Evolutionary conservation across 92 coral and sea anemone genomes (phyloP), one percentile per base, ranked within the genome.

Genomic region (Heteractis magnifica): DNA sequence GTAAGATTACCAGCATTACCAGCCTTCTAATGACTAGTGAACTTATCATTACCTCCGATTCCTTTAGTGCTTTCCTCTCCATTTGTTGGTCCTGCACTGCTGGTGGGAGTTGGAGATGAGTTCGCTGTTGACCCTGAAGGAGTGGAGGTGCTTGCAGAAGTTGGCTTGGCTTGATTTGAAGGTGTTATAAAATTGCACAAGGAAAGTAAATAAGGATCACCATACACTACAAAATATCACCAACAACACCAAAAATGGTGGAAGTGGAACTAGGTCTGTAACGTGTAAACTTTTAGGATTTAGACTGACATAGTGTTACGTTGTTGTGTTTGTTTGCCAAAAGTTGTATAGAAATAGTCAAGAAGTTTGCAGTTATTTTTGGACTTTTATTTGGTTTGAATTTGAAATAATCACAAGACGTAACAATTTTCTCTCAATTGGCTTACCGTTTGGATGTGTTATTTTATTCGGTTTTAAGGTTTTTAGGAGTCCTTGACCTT

Each of bases 391-490:
- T 3, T 12, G 5, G 5, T 13, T 8, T 59, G 12, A 12, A 12
- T 59, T 13, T 59, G 18, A n/a, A 16, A 59, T 59, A 12, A 59
- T 59, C 65, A 59, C 65, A 3, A 15, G 10, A 65, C 26, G 4
- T 8, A 53, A 12, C 6, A 53, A 12, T 53, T 8, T 12, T 53
- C 13, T 53, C 58, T 53, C 11, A 65, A 10, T 20, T n/a, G 21
- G 6, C 73, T 20, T 10, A 68, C 49, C 13, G 5, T 21, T 26
- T 21, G 44, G 73, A 10, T 21, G 0, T 68, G 10, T 26, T 20
- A 51, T 65, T 18, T 49, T 56, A 16, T 12, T 26, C 75, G 75
- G 83, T 79, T 21, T 62, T 65, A 68, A 23, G 4, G 76, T 79
- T 19, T 15, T 72, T 65, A 64, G 41, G 16, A 65, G 83, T 18